These are phyloP conservation scores for Aurelia coerulea DNA, from an alignment of 30 jellyfish, hydroid and myxozoan genomes.

Conservation along the genomic window DNA sequence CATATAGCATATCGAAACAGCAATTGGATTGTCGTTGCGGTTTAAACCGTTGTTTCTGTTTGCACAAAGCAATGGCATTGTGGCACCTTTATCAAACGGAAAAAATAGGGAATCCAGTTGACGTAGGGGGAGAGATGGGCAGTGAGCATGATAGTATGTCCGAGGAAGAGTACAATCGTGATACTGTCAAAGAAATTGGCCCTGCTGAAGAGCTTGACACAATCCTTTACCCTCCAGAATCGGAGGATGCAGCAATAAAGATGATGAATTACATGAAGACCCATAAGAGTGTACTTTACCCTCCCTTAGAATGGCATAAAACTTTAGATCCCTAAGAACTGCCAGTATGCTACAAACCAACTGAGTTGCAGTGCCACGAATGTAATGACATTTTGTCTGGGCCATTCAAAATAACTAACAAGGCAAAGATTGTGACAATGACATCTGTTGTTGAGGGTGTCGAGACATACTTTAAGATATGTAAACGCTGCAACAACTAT, in stretches of 20 bases:
- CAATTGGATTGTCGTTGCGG: slow-evolving; percentile 18
- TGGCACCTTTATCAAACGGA: slow-evolving; percentile 38
- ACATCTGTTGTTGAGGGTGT: slow-evolving; percentile 7
- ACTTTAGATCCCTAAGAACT: slow-evolving; percentile 4
- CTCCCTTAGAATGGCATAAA: slow-evolving; percentile 9
- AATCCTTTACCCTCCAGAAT: neutral
- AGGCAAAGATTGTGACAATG: slow-evolving; percentile 29
- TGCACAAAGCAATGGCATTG: slow-evolving; percentile 35
- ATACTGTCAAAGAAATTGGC: neutral
- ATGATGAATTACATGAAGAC: neutral
- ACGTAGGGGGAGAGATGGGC: neutral
- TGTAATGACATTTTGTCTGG: slow-evolving; percentile 14
- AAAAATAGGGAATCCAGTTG: neutral
- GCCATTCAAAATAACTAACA: slow-evolving; percentile 7
- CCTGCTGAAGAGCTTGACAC: neutral
- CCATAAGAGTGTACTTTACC: neutral
- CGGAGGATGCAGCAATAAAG: neutral
- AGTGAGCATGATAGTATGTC: neutral
- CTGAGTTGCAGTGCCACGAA: slow-evolving; percentile 23
- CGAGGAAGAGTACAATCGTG: neutral
- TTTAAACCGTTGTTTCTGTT: neutral
- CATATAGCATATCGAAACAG: slow-evolving; percentile 3
- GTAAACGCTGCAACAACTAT: slow-evolving; percentile 29
- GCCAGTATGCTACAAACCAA: slow-evolving; percentile 15
- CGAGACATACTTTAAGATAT: slow-evolving; percentile 12